Percentiles rank a stretch among this genome's conserved stretches.
These are phyloP conservation scores for Hozukius guyotensis DNA, from an alignment of 2,797 vertebrate genomes.

Conservation along the genomic window DNA sequence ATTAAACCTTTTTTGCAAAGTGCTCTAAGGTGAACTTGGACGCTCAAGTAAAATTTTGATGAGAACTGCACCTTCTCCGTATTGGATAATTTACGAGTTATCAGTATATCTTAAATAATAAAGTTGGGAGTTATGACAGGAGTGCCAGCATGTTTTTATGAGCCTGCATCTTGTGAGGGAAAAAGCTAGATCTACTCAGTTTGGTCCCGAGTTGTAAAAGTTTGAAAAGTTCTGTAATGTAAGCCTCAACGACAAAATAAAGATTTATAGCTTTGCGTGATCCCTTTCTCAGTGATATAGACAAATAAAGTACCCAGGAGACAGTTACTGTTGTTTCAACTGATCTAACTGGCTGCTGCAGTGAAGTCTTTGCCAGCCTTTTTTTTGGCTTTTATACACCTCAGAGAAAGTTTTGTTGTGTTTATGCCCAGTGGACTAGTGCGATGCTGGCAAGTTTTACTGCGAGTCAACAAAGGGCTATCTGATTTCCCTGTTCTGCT, in stretches of 20 bases:
- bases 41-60: neutral
- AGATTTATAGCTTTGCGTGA: constrained; percentile 43
- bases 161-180: neutral
- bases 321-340: constrained; percentile 34
- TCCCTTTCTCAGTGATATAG: constrained; percentile 28
- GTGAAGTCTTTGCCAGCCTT: constrained; percentile 14
- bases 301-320: constrained; percentile 39
- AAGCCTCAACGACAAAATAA: constrained; percentile 23
- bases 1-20: neutral
- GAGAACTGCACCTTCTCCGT: neutral
- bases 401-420: constrained; percentile 11
- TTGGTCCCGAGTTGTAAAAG: constrained; percentile 5
- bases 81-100: neutral
- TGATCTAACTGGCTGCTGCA: constrained; percentile 38
- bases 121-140: constrained; percentile 2
- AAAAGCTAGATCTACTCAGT: constrained; percentile 1
- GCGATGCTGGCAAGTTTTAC: neutral
- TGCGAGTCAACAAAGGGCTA: constrained; percentile 1
- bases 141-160: constrained; percentile 15
- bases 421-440: constrained; percentile 18
- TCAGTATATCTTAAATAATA: neutral
- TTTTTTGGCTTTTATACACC: constrained; percentile 10
- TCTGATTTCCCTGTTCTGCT: neutral
- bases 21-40: neutral
- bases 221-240: neutral